Evolutionary conservation across 1,140 invertebrate species (phyloP).

Genomic region (Aphis gossypii): DNA sequence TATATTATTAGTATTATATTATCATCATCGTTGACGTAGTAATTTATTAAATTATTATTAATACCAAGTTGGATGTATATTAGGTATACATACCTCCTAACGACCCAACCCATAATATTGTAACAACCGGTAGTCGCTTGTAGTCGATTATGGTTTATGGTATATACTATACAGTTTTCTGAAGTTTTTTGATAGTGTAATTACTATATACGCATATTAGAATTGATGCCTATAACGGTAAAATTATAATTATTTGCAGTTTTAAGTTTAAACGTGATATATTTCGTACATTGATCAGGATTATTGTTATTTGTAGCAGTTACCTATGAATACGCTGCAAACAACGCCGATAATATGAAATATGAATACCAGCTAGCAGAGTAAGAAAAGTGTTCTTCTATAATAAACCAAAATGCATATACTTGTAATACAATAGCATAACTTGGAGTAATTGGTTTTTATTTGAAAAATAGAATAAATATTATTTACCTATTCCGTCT

Average conservation of each 20-base stretch:
- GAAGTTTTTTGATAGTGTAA: background rate
- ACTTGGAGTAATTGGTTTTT: no score
- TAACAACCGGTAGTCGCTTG: background rate
- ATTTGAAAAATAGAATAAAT: background rate
- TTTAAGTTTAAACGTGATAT: background rate
- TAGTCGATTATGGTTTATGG: background rate
- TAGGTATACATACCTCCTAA: background rate
- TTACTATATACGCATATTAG: background rate
- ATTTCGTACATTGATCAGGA: background rate
- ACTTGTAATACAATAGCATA: no score
- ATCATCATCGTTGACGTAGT: background rate
- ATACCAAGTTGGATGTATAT: background rate
- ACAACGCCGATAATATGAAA: background rate
- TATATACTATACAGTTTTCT: background rate
- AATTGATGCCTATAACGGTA: background rate
- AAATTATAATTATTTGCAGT: background rate
- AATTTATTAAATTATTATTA: conserved; percentile 14
- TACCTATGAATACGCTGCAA: background rate
- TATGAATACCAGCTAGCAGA: background rate
- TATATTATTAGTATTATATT: conserved; percentile 16
- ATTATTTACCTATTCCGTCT: no score
- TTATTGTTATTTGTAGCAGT: background rate
- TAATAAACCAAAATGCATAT: background rate
- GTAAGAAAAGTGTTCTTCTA: background rate
- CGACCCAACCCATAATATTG: background rate